Conservation (phyloP, 2,797 vertebrate species). For the Sparus aurata region DNA sequence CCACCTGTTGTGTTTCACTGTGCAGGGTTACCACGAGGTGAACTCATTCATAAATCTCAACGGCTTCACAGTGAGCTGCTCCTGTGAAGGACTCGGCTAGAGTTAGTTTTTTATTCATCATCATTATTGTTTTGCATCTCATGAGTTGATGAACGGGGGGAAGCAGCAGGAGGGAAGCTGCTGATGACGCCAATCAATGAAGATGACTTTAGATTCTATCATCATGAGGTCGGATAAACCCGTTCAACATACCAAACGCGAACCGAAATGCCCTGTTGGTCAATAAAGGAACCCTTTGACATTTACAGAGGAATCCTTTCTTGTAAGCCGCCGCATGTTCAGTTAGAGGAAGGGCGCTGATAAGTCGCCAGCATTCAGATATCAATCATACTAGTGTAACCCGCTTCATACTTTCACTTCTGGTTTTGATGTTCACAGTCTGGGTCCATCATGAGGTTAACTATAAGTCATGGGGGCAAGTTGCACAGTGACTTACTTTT, state of each 20-base stretch:
- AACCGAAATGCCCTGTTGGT: neutral
- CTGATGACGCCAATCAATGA: slow-evolving; percentile 2
- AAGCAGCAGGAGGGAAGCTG: slow-evolving; percentile 7
- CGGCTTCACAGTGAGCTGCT: neutral
- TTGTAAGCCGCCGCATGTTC: neutral
- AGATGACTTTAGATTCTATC: neutral
- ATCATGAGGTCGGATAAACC: slow-evolving; percentile 5
- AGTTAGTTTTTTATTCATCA: neutral
- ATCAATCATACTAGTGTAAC: neutral
- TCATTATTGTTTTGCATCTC: slow-evolving; percentile 8
- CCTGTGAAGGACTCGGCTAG: neutral
- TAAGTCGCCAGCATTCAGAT: neutral
- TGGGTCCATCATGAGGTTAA: neutral
- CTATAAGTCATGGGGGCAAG: neutral
- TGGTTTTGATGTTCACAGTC: neutral
- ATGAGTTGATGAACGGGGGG: slow-evolving; percentile 2
- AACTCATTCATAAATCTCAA: slow-evolving; percentile 56
- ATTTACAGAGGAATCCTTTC: neutral
- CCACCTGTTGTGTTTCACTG: slow-evolving; percentile 73
- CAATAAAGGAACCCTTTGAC: neutral
- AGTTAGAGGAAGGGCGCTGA: neutral
- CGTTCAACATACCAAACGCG: neutral
- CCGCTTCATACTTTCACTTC: neutral
- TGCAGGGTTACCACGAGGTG: slow-evolving; percentile 61
- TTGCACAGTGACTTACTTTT: neutral